These are phyloP conservation scores for Limnephilus lunatus DNA, from an alignment of 2,888 invertebrate species.

Conservation along the genomic window DNA sequence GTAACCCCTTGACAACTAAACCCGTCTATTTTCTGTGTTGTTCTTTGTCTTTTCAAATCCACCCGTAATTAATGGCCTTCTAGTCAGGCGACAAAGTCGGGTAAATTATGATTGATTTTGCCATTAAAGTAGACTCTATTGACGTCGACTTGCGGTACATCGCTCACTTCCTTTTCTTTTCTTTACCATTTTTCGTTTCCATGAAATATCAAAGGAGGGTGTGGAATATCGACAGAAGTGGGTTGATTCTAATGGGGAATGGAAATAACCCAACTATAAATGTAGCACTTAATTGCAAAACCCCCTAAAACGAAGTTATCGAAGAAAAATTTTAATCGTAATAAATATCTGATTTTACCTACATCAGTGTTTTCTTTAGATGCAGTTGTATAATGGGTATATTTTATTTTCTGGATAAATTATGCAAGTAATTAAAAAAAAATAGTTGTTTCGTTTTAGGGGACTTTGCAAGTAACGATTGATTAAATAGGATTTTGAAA, in stretches of 20 bases:
- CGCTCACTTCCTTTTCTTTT: background rate
- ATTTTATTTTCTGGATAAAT: too few relatives aligned
- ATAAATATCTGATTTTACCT: too few relatives aligned
- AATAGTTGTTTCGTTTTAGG: too few relatives aligned
- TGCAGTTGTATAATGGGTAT: too few relatives aligned
- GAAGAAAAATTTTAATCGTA: too few relatives aligned
- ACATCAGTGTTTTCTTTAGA: too few relatives aligned
- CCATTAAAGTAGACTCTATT: constrained; percentile 6
- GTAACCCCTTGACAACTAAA: background rate
- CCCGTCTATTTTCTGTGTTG: background rate
- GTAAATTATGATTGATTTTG: constrained; percentile 12
- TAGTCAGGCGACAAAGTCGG: background rate
- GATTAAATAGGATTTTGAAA: too few relatives aligned
- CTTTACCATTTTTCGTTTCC: background rate
- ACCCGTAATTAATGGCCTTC: background rate
- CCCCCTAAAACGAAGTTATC: too few relatives aligned
- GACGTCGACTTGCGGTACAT: background rate
- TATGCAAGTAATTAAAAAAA: too few relatives aligned
- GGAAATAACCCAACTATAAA: constrained; percentile 5
- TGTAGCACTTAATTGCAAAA: too few relatives aligned
- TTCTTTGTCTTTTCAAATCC: background rate
- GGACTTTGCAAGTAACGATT: too few relatives aligned
- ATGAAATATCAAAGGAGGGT: constrained; percentile 8
- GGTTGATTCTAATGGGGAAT: constrained; percentile 2
- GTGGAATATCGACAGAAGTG: constrained; percentile 8